Evolutionary conservation across 1,140 invertebrate genomes (phyloP).

Genomic region (Lineus longissimus): DNA sequence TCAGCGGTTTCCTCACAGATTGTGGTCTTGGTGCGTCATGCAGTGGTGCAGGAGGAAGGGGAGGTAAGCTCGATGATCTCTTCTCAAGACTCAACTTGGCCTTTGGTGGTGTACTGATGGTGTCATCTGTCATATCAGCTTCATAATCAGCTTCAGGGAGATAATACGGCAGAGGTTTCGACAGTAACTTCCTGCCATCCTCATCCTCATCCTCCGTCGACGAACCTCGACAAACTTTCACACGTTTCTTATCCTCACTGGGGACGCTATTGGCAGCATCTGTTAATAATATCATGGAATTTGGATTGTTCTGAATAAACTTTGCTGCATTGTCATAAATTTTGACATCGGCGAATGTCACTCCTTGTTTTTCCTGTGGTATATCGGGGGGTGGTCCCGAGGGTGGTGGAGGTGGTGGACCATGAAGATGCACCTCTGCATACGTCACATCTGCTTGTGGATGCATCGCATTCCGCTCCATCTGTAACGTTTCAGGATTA

Average conservation of each 20-base stretch:
- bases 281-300: slow-evolving; percentile 44
- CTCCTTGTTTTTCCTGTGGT: slow-evolving; percentile 10
- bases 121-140: neutral
- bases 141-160: neutral
- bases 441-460: neutral
- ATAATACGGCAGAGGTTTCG: neutral
- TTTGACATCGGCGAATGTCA: slow-evolving; percentile 44
- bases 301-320: slow-evolving; percentile 46
- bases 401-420: neutral
- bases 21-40: too few relatives aligned
- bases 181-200: neutral
- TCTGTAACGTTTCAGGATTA: slow-evolving; percentile 21
- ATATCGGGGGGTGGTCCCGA: neutral
- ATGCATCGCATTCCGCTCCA: slow-evolving; percentile 3
- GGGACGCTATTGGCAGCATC: slow-evolving; percentile 25
- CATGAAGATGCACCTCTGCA: slow-evolving; percentile 13
- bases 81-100: too few relatives aligned
- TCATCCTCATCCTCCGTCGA: neutral
- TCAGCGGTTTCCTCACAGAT: too few relatives aligned
- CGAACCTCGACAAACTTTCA: neutral
- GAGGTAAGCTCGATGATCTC: too few relatives aligned
- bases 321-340: slow-evolving; percentile 38
- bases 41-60: too few relatives aligned
- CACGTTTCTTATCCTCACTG: neutral
- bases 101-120: too few relatives aligned